Percentiles rank a stretch among this genome's conserved stretches.
Evolutionary conservation across 64 coral and sea anemone genomes (phyloP).

Genomic region (Hydrozoanthus tunicans): DNA sequence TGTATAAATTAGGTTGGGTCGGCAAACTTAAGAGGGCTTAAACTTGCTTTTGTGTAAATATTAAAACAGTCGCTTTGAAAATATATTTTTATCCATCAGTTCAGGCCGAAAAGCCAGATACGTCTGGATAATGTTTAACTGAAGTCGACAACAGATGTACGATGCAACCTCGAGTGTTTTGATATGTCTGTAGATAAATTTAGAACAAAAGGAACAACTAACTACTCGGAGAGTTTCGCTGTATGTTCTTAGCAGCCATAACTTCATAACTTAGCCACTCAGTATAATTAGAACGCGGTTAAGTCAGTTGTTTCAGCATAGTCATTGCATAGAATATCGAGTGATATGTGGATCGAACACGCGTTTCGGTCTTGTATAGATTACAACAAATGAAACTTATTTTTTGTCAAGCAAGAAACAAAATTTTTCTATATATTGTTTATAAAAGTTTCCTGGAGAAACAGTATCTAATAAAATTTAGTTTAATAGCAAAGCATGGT

Average conservation of each 20-base stretch:
- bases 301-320: no score
- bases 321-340: no score
- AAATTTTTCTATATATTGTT: slow-evolving; percentile 40
- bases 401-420: slow-evolving; percentile 41
- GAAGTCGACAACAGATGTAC: slow-evolving; percentile 20
- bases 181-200: slow-evolving; percentile 10
- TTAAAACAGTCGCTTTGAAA: slow-evolving; percentile 42
- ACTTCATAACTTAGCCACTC: no score
- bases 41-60: slow-evolving; percentile 69
- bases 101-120: slow-evolving; percentile 51
- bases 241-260: neutral
- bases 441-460: slow-evolving; percentile 45
- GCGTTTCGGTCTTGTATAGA: slow-evolving; percentile 17
- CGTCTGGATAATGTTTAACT: slow-evolving; percentile 29
- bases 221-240: neutral
- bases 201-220: neutral
- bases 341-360: no score
- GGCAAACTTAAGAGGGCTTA: slow-evolving; percentile 8
- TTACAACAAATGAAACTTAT: slow-evolving; percentile 42
- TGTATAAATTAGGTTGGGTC: slow-evolving; percentile 29
- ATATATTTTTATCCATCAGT: slow-evolving; percentile 73
- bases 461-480: slow-evolving; percentile 41
- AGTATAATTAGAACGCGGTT: no score
- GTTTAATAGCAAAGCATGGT: neutral
- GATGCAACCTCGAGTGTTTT: neutral